Evolutionary conservation across 2,888 invertebrate genomes (phyloP).

Genomic region (Spisula solida): DNA sequence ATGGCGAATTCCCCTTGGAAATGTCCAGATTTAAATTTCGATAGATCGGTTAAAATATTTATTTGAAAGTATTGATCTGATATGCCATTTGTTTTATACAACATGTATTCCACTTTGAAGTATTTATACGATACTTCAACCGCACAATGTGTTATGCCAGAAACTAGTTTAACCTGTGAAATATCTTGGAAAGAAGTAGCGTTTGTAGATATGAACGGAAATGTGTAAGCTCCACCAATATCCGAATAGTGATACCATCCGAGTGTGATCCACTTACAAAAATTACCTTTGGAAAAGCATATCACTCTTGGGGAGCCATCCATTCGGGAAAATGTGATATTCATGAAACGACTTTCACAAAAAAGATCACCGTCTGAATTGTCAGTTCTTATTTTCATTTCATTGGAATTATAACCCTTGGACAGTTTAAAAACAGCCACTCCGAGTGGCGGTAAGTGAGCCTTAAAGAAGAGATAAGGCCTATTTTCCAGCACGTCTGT

Average conservation of each 20-base stretch:
- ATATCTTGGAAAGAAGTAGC: not conserved
- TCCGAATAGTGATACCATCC: not conserved
- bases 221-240: constrained; percentile 6
- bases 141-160: constrained; percentile 2
- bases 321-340: not conserved
- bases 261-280: not conserved
- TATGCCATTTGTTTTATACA: not conserved
- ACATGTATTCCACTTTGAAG: constrained; percentile 19
- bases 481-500: not conserved
- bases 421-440: not conserved
- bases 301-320: constrained; percentile 3
- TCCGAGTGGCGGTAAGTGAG: not conserved
- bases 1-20: constrained; percentile 15
- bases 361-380: too few species aligned
- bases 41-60: constrained; percentile 2
- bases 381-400: too few species aligned
- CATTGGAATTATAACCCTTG: not conserved
- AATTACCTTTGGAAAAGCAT: constrained; percentile 5
- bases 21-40: not conserved
- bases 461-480: not conserved
- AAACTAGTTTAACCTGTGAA: not conserved
- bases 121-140: constrained; percentile 16
- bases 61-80: not conserved
- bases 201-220: not conserved
- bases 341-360: constrained; percentile 9